These are phyloP conservation scores for Gila robusta DNA, from an alignment of 2,797 vertebrate species.

Conservation along the genomic window DNA sequence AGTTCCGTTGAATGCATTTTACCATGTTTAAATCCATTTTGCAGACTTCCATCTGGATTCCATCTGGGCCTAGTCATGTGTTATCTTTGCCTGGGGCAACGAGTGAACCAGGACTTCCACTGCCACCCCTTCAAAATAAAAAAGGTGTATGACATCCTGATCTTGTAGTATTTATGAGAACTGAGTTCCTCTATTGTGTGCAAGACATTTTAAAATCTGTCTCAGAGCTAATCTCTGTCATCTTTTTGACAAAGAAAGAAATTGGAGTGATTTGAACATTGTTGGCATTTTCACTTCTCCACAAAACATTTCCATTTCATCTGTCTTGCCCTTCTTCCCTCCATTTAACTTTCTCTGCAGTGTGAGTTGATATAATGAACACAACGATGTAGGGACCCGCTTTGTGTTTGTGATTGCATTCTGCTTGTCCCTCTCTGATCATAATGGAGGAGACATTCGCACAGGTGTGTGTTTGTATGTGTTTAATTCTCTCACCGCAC, in stretches of 20 bases:
- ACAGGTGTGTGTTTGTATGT: constrained; percentile 46
- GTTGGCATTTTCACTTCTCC: background rate
- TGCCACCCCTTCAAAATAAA: background rate
- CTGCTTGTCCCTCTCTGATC: constrained; percentile 40
- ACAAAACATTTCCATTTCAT: constrained; percentile 9
- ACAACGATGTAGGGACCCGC: constrained; percentile 36
- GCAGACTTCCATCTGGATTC: background rate
- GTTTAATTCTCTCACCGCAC: constrained; percentile 40
- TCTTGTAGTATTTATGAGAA: constrained; percentile 10
- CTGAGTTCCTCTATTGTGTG: background rate
- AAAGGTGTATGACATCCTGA: background rate
- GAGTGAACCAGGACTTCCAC: background rate
- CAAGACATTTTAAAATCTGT: constrained; percentile 23
- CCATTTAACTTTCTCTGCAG: constrained; percentile 40
- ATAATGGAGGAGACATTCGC: constrained; percentile 48
- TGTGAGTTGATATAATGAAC: constrained; percentile 48
- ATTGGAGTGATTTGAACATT: constrained; percentile 4
- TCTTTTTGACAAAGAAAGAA: background rate
- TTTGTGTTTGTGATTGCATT: constrained; percentile 38
- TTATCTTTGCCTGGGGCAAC: constrained; percentile 17
- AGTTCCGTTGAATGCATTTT: background rate
- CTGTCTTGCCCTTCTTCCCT: background rate
- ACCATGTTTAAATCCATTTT: constrained; percentile 5
- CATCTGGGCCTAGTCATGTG: background rate
- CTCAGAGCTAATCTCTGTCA: constrained; percentile 29